These are phyloP conservation scores for Philonicus albiceps DNA, from an alignment of 2,888 invertebrate species.

Conservation along the genomic window DNA sequence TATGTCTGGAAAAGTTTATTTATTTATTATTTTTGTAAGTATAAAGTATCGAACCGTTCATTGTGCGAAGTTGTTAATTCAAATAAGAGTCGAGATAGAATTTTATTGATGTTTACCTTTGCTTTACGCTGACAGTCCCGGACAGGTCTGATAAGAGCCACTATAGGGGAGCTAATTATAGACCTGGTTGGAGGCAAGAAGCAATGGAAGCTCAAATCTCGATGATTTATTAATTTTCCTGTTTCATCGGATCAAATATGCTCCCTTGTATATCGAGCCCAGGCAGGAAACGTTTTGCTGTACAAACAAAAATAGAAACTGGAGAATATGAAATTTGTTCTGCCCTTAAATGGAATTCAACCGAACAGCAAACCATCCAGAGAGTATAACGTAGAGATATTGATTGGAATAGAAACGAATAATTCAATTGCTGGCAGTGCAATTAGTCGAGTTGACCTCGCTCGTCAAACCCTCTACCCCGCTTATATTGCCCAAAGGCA, in stretches of 20 bases:
- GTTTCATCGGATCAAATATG: neutral
- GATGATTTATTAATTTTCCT: neutral
- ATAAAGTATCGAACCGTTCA: neutral
- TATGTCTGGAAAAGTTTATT: no score
- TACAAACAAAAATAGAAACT: neutral
- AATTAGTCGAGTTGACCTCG: conserved; percentile 6
- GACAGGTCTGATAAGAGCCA: neutral
- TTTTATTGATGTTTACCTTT: neutral
- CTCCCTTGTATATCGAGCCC: neutral
- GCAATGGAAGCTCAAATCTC: neutral
- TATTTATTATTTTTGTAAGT: neutral
- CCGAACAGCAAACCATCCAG: neutral
- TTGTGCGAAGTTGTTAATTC: neutral
- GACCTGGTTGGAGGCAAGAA: neutral
- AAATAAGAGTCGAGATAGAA: neutral
- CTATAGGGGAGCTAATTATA: neutral
- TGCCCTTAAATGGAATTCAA: neutral
- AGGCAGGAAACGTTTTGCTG: neutral
- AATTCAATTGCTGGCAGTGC: conserved; percentile 13
- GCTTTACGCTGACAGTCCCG: neutral
- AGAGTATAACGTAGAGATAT: neutral
- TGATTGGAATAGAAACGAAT: conserved; percentile 1
- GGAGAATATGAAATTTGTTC: neutral
- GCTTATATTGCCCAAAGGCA: neutral
- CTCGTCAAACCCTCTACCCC: neutral